Evolutionary conservation across 2,888 invertebrate species (phyloP).

Genomic region (Phaonia tiefii): DNA sequence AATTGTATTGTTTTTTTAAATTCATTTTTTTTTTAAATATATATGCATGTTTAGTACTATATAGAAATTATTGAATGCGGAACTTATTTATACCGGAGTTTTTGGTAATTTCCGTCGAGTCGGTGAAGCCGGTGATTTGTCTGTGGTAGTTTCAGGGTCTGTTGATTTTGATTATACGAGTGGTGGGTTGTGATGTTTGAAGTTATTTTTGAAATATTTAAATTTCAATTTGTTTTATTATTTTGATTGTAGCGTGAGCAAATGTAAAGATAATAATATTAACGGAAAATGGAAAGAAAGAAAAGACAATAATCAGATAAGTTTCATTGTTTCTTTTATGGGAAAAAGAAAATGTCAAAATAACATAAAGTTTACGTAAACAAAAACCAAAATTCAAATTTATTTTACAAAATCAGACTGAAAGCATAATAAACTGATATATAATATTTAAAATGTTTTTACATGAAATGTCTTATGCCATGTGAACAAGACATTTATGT

Average conservation of each 20-base stretch:
- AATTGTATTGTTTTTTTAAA: slow-evolving; percentile 11
- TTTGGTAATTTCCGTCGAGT: slow-evolving; percentile 97
- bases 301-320: slow-evolving; percentile 49
- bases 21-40: slow-evolving; percentile 17
- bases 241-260: slow-evolving; percentile 51
- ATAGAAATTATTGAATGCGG: slow-evolving; percentile 47
- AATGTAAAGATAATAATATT: slow-evolving; percentile 28
- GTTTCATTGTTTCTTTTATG: slow-evolving; percentile 28
- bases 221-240: slow-evolving; percentile 27
- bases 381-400: slow-evolving; percentile 18
- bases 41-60: slow-evolving; percentile 10
- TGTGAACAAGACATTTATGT: slow-evolving; percentile 36
- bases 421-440: too few relatives aligned
- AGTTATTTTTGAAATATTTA: slow-evolving; percentile 48
- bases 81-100: slow-evolving; percentile 93
- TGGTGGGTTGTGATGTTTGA: slow-evolving; percentile 12
- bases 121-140: slow-evolving; percentile 93
- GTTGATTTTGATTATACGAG: slow-evolving; percentile 78
- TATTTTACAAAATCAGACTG: slow-evolving; percentile 10
- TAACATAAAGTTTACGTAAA: not conserved
- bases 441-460: slow-evolving; percentile 34
- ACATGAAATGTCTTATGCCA: slow-evolving; percentile 52
- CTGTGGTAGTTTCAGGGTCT: slow-evolving; percentile 88
- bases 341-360: not conserved
- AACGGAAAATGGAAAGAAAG: slow-evolving; percentile 49